Conservation (phyloP, 2,113 vertebrate genomes). For the Albula glossodonta region DNA sequence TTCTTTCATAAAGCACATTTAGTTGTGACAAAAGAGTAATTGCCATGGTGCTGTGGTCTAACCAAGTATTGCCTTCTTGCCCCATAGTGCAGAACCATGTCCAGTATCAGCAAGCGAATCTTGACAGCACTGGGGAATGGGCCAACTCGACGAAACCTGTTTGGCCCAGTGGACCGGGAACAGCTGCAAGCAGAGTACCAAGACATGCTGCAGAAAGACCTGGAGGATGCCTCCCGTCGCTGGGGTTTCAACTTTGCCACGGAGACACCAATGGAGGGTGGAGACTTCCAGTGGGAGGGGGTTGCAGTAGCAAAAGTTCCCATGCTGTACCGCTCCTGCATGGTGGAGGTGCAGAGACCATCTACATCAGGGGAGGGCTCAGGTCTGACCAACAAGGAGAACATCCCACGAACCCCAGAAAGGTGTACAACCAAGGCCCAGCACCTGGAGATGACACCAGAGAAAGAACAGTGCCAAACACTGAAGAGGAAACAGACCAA, state of each 20-base stretch:
- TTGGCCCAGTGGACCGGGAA: slow-evolving; percentile 81
- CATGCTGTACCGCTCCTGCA: slow-evolving; percentile 57
- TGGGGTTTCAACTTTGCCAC: slow-evolving; percentile 88
- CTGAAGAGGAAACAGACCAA: slow-evolving; percentile 84
- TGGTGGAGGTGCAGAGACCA: background rate
- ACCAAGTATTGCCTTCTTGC: slow-evolving; percentile 16
- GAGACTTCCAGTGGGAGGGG: slow-evolving; percentile 78
- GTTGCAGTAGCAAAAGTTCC: slow-evolving; percentile 63
- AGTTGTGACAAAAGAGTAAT: too few relatives aligned
- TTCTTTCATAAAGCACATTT: background rate
- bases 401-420: slow-evolving; percentile 47
- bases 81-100: slow-evolving; percentile 67
- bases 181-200: slow-evolving; percentile 74
- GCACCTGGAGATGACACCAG: slow-evolving; percentile 48
- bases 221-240: slow-evolving; percentile 74
- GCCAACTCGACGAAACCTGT: slow-evolving; percentile 76
- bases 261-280: slow-evolving; percentile 78
- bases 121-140: slow-evolving; percentile 51
- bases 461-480: slow-evolving; percentile 22
- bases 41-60: background rate
- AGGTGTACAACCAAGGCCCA: background rate
- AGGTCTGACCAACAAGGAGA: slow-evolving; percentile 52
- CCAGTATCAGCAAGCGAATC: slow-evolving; percentile 43
- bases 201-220: slow-evolving; percentile 57
- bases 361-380: slow-evolving; percentile 2